phyloP scores from a whole-genome alignment of 2,113 vertebrate genomes.

The Budorcas taxicolor region DNA sequence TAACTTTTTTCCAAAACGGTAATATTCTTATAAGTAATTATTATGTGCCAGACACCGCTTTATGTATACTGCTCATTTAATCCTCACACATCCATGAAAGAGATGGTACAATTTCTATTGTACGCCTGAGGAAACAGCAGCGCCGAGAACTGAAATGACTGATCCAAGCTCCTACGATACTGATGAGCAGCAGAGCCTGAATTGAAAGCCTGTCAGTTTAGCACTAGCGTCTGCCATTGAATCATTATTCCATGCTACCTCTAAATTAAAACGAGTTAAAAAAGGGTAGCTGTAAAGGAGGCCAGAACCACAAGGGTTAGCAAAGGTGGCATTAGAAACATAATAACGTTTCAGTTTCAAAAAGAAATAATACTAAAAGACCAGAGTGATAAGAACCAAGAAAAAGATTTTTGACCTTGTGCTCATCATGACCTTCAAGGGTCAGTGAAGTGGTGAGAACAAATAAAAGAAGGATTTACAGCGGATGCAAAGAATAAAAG shows the following conservation, averaged over 20 bases:
- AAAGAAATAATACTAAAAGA: neutral
- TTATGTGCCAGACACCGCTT: neutral
- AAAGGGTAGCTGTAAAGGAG: neutral
- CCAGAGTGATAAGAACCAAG: neutral
- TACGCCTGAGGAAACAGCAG: neutral
- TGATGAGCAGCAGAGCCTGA: neutral
- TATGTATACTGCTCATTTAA: neutral
- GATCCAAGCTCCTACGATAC: neutral
- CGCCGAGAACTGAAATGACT: neutral
- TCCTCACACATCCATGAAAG: neutral
- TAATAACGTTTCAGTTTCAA: neutral
- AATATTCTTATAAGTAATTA: neutral
- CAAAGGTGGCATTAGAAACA: neutral
- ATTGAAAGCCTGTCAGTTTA: neutral
- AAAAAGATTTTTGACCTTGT: neutral
- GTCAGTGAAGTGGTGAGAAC: neutral
- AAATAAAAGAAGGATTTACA: neutral
- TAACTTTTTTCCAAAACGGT: neutral
- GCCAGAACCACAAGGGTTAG: neutral
- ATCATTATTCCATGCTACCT: neutral
- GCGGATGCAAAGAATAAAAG: neutral
- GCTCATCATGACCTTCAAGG: neutral
- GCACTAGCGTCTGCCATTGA: neutral
- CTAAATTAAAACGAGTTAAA: neutral
- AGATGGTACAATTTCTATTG: neutral